Conservation (phyloP, 2,888 invertebrate species). For the Hirtodrosophila alboralis region DNA sequence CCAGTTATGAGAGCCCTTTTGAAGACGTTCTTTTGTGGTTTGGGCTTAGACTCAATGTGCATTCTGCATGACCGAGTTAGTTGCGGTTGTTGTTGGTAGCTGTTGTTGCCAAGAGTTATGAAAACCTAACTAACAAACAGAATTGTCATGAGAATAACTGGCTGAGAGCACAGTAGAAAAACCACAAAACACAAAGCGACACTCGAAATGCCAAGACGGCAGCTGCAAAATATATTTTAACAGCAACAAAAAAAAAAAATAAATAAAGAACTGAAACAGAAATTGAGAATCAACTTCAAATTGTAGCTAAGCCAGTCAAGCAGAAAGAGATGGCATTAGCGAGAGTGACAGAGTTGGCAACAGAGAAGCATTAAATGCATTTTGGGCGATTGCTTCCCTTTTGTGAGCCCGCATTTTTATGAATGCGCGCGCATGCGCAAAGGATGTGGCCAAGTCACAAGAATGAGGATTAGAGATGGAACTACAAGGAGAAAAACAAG, state of each 20-base stretch:
- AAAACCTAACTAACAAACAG: conserved; percentile 48
- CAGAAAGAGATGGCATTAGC: conserved; percentile 3
- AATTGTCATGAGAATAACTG: conserved; percentile 48
- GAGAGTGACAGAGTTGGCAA: not conserved
- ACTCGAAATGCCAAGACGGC: conserved; percentile 75
- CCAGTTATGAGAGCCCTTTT: conserved; percentile 8
- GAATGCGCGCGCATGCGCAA: conserved; percentile 80
- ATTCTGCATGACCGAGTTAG: conserved; percentile 51
- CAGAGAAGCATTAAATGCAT: conserved; percentile 59
- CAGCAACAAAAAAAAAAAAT: no score
- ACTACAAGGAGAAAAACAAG: no score
- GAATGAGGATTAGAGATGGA: conserved; percentile 1
- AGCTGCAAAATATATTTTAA: conserved; percentile 75
- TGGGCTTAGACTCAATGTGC: conserved; percentile 46
- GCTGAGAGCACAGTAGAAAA: conserved; percentile 22
- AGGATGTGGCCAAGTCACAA: conserved; percentile 57
- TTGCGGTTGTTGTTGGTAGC: no score
- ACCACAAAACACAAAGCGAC: conserved; percentile 64
- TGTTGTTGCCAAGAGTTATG: conserved; percentile 17
- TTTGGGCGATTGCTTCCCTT: conserved; percentile 46
- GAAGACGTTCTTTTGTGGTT: conserved; percentile 3
- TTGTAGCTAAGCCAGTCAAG: conserved; percentile 31
- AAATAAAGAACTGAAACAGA: conserved; percentile 20
- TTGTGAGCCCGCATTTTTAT: conserved; percentile 40
- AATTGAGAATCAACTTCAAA: conserved; percentile 22